These are phyloP conservation scores for Otis tarda DNA, from an alignment of 2,113 vertebrate genomes.

Conservation along the genomic window DNA sequence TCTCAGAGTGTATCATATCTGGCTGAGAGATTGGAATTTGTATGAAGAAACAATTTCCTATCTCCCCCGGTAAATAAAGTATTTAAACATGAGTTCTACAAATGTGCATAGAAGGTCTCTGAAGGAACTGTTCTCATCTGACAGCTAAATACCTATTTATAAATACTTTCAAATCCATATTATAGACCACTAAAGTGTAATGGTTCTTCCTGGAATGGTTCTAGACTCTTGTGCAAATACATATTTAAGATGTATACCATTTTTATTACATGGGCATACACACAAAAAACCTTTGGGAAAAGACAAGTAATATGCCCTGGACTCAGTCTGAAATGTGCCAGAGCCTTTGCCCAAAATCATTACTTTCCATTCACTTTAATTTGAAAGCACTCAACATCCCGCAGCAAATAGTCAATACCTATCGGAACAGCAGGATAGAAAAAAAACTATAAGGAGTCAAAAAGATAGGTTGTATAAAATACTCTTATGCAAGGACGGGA, in stretches of 20 bases:
- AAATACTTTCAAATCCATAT: background rate
- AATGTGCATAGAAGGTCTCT: background rate
- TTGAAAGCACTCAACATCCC: background rate
- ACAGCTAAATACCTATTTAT: background rate
- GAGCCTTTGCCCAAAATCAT: background rate
- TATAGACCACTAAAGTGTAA: background rate
- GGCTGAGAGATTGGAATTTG: background rate
- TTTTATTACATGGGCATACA: background rate
- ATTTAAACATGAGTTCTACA: background rate
- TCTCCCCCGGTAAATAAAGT: background rate
- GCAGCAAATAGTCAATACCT: background rate
- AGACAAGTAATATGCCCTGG: background rate
- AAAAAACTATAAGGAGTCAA: background rate
- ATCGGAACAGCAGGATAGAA: background rate
- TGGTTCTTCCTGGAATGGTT: background rate
- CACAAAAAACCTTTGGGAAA: background rate
- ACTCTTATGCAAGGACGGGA: background rate
- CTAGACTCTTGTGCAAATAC: background rate
- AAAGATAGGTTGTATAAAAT: background rate
- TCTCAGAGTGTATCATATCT: background rate
- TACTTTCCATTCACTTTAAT: background rate
- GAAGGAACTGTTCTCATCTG: background rate
- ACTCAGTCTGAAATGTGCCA: background rate
- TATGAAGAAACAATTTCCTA: conserved; percentile 6
- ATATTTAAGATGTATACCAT: background rate